Base-by-base conservation (phyloP, 1,140 invertebrate genomes). In the Elymnias hypermnestra region DNA sequence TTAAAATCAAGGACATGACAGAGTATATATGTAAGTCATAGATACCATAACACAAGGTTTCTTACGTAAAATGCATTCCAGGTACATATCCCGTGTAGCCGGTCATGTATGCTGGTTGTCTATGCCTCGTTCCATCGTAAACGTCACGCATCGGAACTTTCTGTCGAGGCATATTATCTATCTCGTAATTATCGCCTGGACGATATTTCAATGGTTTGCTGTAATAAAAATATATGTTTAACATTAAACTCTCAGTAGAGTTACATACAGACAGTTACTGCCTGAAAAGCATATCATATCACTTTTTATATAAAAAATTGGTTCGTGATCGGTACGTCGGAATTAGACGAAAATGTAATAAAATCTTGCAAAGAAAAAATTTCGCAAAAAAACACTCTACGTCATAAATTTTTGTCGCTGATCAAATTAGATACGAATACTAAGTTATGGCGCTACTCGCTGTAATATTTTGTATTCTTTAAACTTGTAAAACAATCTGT, bases 21-120 rank as follows among this genome's bases (percentile, higher is more conserved):
- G n/a, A n/a, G n/a, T n/a, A n/a, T n/a, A n/a, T n/a, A n/a, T n/a
- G n/a, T n/a, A n/a, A n/a, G n/a, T n/a, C n/a, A n/a, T n/a, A n/a
- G n/a, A n/a, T n/a, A n/a, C n/a, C n/a, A n/a, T n/a, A n/a, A n/a
- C n/a, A n/a, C n/a, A n/a, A n/a, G n/a, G n/a, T n/a, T n/a, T n/a
- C 15, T 36, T 36, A 36, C 79, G 72, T 78, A 42, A 86, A 86
- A 39, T 82, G 66, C 69, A 83, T 74, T 48, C 90, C 86, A 1
- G 86, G 86, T 3, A 87, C 82, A 19, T 86, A 87, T 29, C 90
- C 91, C 38, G 91, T 92, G 62, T 92, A 92, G 13, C 91, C 91
- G 8, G 90, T 87, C 65, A 92, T 91, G 57, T 91, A 91, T 0
- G 87, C 88, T 8, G 89, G 76, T 8, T 86, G 71, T 49, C 87